Evolutionary conservation across 1,140 invertebrate species (phyloP), one percentile per base, ranked within the genome.

Genomic region (Drosophila malerkotliana): DNA sequence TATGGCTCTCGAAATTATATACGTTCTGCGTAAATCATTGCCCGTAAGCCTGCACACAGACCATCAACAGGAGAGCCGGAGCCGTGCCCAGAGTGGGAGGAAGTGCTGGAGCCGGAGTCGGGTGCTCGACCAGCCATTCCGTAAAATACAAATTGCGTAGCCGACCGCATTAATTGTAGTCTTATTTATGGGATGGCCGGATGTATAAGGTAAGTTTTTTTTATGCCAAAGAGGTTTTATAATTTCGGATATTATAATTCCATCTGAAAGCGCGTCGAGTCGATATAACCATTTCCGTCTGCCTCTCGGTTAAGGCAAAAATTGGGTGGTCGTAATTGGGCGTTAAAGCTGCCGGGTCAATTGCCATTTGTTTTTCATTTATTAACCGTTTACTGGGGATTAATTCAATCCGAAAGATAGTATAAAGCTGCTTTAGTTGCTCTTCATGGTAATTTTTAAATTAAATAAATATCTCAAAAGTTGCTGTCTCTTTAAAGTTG

Each of bases 1-100:
- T 48, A 55, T 61, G 51, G 57, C 63, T 53, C 48, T 51, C 61
- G 15, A 44, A 75, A 79, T 87, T 77, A 60, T 78, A 68, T 59
- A 87, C 73, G 77, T 59, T 68, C 68, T 47, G 34, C 68, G 66
- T 84, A 84, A 81, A 87, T 84, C 82, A 84, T 87, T 74, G 49
- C 45, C 56, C 56, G 49, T 77, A 84, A 84, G 81, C 81, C 47
- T 18, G 41, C 41, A 14, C 34, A 37, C 34, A 37, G 34, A 37
- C 34, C 34, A 37, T 37, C 34, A 37, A 18, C 41, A 18, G 41
- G 15, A 44, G 14, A 44, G 14, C 5, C 30, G 34, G 28, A 47
- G 21, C 12, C 10, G 5, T 30, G 47, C 44, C 24, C 2, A 24
- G 18, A n/a, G 34, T 3, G 4, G 34, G 34, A 37, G 34, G 9